Percentiles rank a stretch among this genome's conserved stretches.
Evolutionary conservation across 1,140 invertebrate genomes (phyloP).

Genomic region (Drosophila paulistorum): DNA sequence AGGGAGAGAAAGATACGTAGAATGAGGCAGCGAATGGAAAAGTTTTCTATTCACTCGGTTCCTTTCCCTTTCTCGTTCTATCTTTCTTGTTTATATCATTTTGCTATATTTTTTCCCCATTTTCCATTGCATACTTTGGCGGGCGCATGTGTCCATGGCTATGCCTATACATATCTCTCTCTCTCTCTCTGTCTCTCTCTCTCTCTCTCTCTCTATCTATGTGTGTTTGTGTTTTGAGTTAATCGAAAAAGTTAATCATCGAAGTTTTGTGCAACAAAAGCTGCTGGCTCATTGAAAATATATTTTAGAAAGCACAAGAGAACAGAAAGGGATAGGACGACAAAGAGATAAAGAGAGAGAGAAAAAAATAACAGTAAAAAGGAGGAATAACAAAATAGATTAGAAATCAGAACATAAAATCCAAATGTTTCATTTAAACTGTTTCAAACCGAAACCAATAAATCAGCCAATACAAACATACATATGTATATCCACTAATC

Average conservation of each 20-base stretch:
- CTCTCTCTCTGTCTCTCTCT: constrained; percentile 14
- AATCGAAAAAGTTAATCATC: constrained; percentile 81
- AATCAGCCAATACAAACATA: neutral
- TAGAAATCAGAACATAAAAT: constrained; percentile 12
- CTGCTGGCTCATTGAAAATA: constrained; percentile 64
- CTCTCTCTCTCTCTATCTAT: constrained; percentile 16
- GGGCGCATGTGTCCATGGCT: constrained; percentile 18
- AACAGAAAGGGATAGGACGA: neutral
- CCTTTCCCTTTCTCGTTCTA: constrained; percentile 39
- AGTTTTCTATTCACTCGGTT: constrained; percentile 72
- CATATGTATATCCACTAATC: neutral
- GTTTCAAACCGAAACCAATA: constrained; percentile 1
- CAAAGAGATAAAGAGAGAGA: neutral
- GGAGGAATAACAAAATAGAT: neutral
- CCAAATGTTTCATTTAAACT: constrained; percentile 14
- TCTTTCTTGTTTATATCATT: constrained; percentile 35
- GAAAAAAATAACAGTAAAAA: no score
- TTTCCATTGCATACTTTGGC: constrained; percentile 54
- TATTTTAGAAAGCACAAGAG: constrained; percentile 16
- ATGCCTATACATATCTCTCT: constrained; percentile 4
- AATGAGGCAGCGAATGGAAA: constrained; percentile 45
- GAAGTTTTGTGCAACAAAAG: constrained; percentile 62
- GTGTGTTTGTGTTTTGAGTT: constrained; percentile 63
- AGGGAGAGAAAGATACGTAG: neutral
- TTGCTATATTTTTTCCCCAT: constrained; percentile 49